These are phyloP conservation scores for Eristalis intricaria DNA, from an alignment of 2,888 invertebrate species.

Conservation along the genomic window DNA sequence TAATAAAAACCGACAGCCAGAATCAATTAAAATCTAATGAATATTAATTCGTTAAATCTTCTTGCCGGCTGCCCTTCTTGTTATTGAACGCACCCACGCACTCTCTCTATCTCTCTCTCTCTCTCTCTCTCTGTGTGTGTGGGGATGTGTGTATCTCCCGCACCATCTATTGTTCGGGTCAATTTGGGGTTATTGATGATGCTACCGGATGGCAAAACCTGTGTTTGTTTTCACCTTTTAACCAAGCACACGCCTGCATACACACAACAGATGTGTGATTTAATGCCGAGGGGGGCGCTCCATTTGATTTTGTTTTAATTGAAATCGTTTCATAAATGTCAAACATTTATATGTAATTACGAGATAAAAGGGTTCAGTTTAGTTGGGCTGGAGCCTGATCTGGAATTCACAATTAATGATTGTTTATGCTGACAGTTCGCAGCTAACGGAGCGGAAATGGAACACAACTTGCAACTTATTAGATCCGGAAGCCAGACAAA, in stretches of 20 bases:
- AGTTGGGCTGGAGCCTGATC: background rate
- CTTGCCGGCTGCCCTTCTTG: background rate
- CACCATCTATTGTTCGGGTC: background rate
- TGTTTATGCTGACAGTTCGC: background rate
- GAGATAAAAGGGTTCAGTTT: background rate
- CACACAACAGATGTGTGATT: background rate
- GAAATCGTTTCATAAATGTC: conserved; percentile 16
- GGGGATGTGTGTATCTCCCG: no score
- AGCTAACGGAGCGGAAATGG: background rate
- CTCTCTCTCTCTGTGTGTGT: background rate
- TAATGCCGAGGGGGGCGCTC: background rate
- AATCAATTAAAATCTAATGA: conserved; percentile 34
- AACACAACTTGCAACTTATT: no score
- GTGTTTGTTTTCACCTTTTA: background rate
- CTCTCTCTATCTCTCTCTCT: background rate
- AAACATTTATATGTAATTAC: conserved; percentile 5
- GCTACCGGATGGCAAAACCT: background rate
- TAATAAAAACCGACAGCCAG: conserved; percentile 8
- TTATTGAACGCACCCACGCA: background rate
- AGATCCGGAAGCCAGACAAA: no score
- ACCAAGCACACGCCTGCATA: background rate
- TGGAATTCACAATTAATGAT: background rate
- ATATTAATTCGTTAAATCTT: conserved; percentile 22
- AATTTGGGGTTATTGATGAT: background rate
- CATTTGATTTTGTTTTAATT: background rate